Conservation (phyloP, 1,140 invertebrate genomes). For the Brachionus plicatilis region DNA sequence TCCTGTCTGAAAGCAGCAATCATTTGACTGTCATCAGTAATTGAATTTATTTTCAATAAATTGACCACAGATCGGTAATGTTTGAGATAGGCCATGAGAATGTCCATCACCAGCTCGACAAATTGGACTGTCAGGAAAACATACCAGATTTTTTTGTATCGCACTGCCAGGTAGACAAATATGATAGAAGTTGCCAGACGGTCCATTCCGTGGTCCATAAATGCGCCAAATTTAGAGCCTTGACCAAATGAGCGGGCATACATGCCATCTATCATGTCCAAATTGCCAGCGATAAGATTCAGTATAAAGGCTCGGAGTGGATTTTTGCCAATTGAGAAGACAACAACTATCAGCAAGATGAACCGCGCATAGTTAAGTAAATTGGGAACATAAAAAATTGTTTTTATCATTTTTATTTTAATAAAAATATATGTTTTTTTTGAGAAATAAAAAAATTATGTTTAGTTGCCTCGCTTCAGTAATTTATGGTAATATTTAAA, state of each 20-base stretch:
- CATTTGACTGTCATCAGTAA: background rate
- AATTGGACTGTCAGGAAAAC: background rate
- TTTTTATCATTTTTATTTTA: background rate
- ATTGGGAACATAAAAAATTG: conserved; percentile 7
- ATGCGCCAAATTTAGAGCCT: background rate
- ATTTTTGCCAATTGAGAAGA: background rate
- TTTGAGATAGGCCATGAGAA: background rate
- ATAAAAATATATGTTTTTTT: too few species aligned
- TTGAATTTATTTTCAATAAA: background rate
- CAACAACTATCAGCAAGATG: background rate
- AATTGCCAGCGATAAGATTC: background rate
- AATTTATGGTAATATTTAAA: too few species aligned
- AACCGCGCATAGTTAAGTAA: background rate
- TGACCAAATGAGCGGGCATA: background rate
- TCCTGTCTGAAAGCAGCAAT: background rate
- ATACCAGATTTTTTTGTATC: background rate
- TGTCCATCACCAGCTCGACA: background rate
- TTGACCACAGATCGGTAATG: background rate
- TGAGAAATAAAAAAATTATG: too few species aligned
- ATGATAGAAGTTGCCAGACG: background rate
- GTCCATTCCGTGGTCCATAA: conserved; percentile 11
- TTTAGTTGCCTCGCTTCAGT: too few species aligned
- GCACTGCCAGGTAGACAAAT: background rate
- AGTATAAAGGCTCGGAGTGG: background rate
- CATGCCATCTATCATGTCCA: conserved; percentile 23